Conservation (phyloP, 2,797 vertebrate genomes). For the Xenentodon cancila region DNA sequence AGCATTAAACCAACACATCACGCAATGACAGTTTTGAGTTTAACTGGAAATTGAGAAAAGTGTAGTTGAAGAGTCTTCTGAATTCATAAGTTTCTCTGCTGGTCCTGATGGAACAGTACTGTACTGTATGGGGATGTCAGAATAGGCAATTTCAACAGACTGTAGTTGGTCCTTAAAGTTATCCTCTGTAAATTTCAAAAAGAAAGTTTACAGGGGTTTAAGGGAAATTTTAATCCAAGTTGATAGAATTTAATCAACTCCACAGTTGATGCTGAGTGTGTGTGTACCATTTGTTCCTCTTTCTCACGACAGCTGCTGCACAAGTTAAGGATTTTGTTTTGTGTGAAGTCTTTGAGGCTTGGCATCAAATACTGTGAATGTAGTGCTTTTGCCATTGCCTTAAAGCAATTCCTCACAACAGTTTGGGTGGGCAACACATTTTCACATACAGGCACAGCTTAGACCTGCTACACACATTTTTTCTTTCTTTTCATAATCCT, state of each 20-base stretch:
- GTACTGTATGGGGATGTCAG: too few relatives aligned
- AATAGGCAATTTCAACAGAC: too few relatives aligned
- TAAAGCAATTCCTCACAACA: conserved; percentile 34
- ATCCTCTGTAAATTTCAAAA: too few relatives aligned
- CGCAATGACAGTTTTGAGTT: too few relatives aligned
- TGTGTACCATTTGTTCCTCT: conserved; percentile 60
- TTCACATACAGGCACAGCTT: conserved; percentile 11
- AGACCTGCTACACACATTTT: not conserved
- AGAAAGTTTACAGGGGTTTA: not conserved
- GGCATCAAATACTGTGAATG: conserved; percentile 39
- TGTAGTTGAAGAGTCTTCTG: too few relatives aligned
- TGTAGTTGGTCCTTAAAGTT: too few relatives aligned
- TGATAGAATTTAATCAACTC: conserved; percentile 39
- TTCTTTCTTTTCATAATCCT: too few relatives aligned
- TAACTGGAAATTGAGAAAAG: too few relatives aligned
- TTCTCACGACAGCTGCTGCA: conserved; percentile 73
- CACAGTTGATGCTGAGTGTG: conserved; percentile 45
- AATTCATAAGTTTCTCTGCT: too few relatives aligned
- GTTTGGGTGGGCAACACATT: conserved; percentile 35
- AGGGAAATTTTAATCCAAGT: conserved; percentile 30
- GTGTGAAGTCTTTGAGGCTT: conserved; percentile 65
- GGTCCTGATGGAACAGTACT: too few relatives aligned
- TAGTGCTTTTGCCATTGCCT: conserved; percentile 35
- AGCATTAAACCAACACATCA: too few relatives aligned
- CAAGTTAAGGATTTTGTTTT: conserved; percentile 64